Percentiles rank a stretch among this genome's conserved stretches.
phyloP scores from a whole-genome alignment of 2,888 invertebrate genomes.

The Zelleria hepariella region DNA sequence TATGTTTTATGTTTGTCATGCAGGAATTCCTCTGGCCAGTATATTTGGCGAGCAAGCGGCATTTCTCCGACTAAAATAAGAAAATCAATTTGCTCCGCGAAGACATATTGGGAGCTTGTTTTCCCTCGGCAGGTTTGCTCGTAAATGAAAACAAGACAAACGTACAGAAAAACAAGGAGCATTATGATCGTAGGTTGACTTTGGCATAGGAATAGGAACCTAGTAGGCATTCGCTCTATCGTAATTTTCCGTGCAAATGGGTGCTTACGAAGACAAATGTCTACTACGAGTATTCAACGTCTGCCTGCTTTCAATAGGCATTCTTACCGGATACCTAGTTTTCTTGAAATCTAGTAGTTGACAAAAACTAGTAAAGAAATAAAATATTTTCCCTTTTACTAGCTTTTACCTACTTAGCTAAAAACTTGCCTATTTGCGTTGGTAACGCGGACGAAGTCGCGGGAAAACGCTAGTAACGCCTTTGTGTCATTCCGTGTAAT shows the following conservation, averaged over 20 bases:
- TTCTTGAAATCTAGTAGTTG: neutral
- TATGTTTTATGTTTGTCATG: neutral
- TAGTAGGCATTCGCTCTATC: neutral
- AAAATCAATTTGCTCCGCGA: conserved; percentile 29
- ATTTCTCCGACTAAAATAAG: neutral
- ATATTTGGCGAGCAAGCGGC: neutral
- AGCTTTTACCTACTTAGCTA: no score
- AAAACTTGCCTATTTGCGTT: no score
- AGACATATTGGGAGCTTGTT: conserved; percentile 40
- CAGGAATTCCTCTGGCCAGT: neutral
- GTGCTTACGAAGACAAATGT: conserved; percentile 2
- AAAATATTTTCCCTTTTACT: no score
- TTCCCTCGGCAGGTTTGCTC: conserved; percentile 23
- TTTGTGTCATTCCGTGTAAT: no score
- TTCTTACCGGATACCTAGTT: neutral
- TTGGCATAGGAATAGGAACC: neutral
- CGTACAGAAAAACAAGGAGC: conserved; percentile 10
- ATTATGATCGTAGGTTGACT: neutral
- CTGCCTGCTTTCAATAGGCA: neutral
- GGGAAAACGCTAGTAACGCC: no score
- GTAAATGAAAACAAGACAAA: conserved; percentile 20
- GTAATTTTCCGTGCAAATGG: neutral
- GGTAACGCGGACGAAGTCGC: no score
- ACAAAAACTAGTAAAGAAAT: neutral
- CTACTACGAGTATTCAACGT: conserved; percentile 1